Evolutionary conservation across 2,888 invertebrate genomes (phyloP).

Genomic region (Suillia variegata): DNA sequence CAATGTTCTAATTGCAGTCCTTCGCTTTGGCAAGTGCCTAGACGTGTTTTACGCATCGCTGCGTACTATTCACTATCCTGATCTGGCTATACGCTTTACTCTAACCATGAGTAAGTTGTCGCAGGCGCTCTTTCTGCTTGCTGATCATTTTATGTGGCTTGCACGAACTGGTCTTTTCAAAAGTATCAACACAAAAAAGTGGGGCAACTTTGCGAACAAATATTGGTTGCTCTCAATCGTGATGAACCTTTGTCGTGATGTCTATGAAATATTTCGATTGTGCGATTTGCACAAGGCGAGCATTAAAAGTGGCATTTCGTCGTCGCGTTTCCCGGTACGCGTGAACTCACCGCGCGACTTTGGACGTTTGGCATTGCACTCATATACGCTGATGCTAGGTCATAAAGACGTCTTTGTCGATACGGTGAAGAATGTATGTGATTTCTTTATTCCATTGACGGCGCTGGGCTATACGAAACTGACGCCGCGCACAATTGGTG

Average conservation of each 20-base stretch:
- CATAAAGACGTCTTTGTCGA: slow-evolving; percentile 78
- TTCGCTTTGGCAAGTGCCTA: slow-evolving; percentile 82
- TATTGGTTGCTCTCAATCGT: slow-evolving; percentile 86
- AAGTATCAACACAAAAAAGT: slow-evolving; percentile 74
- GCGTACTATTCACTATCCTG: slow-evolving; percentile 73
- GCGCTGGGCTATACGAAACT: slow-evolving; percentile 79
- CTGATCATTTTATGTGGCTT: slow-evolving; percentile 88
- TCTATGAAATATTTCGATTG: slow-evolving; percentile 79
- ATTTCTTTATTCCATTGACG: slow-evolving; percentile 84
- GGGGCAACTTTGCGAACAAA: slow-evolving; percentile 75
- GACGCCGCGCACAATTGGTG: slow-evolving; percentile 78
- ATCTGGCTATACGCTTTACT: slow-evolving; percentile 72
- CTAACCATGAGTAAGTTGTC: slow-evolving; percentile 80
- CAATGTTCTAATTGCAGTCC: slow-evolving; percentile 67
- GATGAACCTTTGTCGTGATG: slow-evolving; percentile 79
- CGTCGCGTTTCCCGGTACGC: slow-evolving; percentile 37
- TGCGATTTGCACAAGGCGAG: slow-evolving; percentile 65
- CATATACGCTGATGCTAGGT: slow-evolving; percentile 44
- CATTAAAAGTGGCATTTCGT: slow-evolving; percentile 54
- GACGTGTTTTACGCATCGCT: slow-evolving; percentile 80
- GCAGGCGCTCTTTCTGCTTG: slow-evolving; percentile 77
- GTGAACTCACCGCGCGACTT: slow-evolving; percentile 44
- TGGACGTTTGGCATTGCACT: slow-evolving; percentile 42
- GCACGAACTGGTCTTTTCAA: slow-evolving; percentile 70
- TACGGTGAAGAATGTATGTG: slow-evolving; percentile 83